Evolutionary conservation across 1,140 invertebrate species (phyloP), one percentile per base, ranked within the genome.

Genomic region (Scaptodrosophila lebanonensis): DNA sequence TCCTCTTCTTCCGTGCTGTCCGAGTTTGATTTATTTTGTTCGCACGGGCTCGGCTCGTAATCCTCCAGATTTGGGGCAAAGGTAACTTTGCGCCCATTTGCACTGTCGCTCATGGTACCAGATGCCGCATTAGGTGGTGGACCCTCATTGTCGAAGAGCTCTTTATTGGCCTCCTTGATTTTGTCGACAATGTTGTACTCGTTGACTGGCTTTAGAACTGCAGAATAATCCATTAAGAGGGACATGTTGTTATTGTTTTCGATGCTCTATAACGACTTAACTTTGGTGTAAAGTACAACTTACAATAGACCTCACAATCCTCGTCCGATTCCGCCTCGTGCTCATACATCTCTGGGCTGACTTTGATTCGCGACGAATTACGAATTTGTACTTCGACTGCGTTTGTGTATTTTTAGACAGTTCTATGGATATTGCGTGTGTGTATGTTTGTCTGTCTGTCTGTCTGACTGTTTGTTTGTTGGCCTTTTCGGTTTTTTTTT

Each of bases 311-410:
- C 85, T 98, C 96, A 95, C 95, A 98, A 83, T 98, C 96, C 51
- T 96, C 95, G 85, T 97, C 96, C 51, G 94, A 96, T 87, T 98
- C 95, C 27, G 95, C 89, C 83, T 96, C 95, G 84, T 97, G 97
- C 84, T 97, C 94, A 67, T 96, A 92, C 61, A 91, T 88, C 48
- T 84, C 65, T 76, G 77, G 29, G 45, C 6, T 42, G 18, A 52
- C n/a, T n/a, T n/a, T n/a, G n/a, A 16, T 49, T 17, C 29, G 35
- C 61, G 45, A n/a, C n/a, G n/a, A n/a, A n/a, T n/a, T n/a, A n/a
- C n/a, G n/a, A n/a, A 50, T 32, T 62, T 43, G 49, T 49, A 36
- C 51, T 50, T 70, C 54, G 54, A 50, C 59, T 69, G 47, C 40
- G 54, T 36, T 29, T 45, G 30, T 48, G 17, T 76, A 75, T 79